These are phyloP conservation scores for Octopus sinensis DNA, from an alignment of 1,140 invertebrate species.

Conservation along the genomic window DNA sequence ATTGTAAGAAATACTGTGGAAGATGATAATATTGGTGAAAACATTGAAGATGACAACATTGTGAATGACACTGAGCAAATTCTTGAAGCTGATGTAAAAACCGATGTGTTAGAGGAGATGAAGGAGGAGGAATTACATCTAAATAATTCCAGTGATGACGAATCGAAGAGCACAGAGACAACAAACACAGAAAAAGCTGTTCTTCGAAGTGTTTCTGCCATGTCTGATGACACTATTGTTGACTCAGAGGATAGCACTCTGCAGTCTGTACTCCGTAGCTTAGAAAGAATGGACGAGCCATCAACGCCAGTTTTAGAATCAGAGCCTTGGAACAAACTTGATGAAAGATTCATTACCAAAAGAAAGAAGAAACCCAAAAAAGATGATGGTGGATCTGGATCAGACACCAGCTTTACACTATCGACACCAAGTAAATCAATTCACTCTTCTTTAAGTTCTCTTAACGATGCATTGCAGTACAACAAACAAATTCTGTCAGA, in stretches of 20 bases:
- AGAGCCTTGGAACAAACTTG: conserved; percentile 34
- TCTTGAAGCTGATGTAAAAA: conserved; percentile 29
- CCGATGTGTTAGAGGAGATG: conserved; percentile 56
- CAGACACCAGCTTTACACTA: conserved; percentile 45
- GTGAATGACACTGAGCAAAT: no score
- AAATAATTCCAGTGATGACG: conserved; percentile 16
- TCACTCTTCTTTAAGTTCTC: conserved; percentile 40
- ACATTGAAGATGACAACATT: background rate
- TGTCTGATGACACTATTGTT: conserved; percentile 26
- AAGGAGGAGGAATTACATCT: conserved; percentile 18
- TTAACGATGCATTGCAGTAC: conserved; percentile 35
- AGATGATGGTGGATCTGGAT: conserved; percentile 29
- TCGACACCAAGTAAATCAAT: conserved; percentile 45
- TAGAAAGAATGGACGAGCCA: conserved; percentile 25
- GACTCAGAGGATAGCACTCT: conserved; percentile 27
- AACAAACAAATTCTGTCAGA: conserved; percentile 30
- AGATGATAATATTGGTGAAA: conserved; percentile 9
- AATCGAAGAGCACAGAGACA: conserved; percentile 19
- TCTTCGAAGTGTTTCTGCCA: conserved; percentile 33
- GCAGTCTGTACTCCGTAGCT: conserved; percentile 22
- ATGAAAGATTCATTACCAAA: conserved; percentile 48
- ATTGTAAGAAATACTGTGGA: conserved; percentile 17
- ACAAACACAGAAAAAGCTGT: conserved; percentile 36
- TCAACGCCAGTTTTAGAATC: conserved; percentile 25
- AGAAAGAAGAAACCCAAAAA: conserved; percentile 26